phyloP scores from a whole-genome alignment of 2,888 invertebrate species.

The Ephialtes manifestator region DNA sequence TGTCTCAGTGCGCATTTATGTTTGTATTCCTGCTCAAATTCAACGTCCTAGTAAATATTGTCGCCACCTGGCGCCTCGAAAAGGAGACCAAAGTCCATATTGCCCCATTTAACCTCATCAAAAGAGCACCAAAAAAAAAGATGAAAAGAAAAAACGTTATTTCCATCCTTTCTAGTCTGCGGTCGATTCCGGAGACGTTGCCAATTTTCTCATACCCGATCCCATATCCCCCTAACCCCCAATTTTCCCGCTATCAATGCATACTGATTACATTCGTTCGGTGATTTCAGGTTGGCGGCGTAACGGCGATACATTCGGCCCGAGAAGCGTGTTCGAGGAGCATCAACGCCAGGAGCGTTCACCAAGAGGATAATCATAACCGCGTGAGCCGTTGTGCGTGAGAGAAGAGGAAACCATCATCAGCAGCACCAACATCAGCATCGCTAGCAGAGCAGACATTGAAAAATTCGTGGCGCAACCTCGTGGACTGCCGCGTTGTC shows the following conservation, averaged over 20 bases:
- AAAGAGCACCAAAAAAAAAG: background rate
- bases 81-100: background rate
- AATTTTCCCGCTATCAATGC: conserved; percentile 46
- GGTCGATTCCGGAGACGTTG: background rate
- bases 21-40: too few relatives aligned
- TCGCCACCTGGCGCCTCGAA: too few relatives aligned
- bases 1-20: too few relatives aligned
- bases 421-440: background rate
- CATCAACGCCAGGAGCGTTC: conserved; percentile 8
- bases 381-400: background rate
- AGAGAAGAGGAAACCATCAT: conserved; percentile 13
- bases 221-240: conserved; percentile 3
- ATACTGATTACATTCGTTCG: conserved; percentile 45
- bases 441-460: background rate
- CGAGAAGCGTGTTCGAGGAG: background rate
- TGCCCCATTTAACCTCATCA: background rate
- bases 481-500: conserved; percentile 38
- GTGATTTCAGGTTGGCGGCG: conserved; percentile 63
- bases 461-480: conserved; percentile 41
- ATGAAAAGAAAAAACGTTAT: background rate
- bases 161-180: background rate
- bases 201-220: background rate
- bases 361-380: conserved; percentile 3
- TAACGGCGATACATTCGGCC: conserved; percentile 29
- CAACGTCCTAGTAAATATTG: too few relatives aligned